Evolutionary conservation across 2,888 invertebrate genomes (phyloP).

Genomic region (Troides helena): DNA sequence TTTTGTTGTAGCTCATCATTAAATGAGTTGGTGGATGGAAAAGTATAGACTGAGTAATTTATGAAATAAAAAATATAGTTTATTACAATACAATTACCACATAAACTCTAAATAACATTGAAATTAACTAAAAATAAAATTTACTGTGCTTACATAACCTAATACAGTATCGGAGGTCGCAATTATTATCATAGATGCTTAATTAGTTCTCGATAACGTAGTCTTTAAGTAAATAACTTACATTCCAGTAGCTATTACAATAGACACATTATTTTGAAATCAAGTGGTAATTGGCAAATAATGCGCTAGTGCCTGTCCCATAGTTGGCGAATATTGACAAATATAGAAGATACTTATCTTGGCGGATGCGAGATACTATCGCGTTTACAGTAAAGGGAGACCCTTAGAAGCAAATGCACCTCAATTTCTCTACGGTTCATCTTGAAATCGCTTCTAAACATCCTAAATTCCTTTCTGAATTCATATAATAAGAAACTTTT

Average conservation of each 20-base stretch:
- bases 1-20: no score
- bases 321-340: constrained; percentile 18
- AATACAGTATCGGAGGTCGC: no score
- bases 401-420: constrained; percentile 13
- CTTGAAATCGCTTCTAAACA: constrained; percentile 2
- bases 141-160: no score
- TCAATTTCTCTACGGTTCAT: constrained; percentile 23
- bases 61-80: no score
- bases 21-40: no score
- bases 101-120: no score
- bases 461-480: not conserved
- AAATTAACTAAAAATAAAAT: no score
- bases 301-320: constrained; percentile 13
- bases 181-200: not conserved
- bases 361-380: constrained; percentile 21
- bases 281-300: constrained; percentile 24
- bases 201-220: not conserved
- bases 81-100: no score
- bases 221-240: not conserved
- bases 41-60: no score
- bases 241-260: not conserved
- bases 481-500: not conserved
- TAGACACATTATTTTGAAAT: constrained; percentile 21
- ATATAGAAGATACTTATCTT: constrained; percentile 28
- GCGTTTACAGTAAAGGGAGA: not conserved